Evolutionary conservation across 2,113 vertebrate genomes (phyloP).

Genomic region (Pluvialis apricaria): DNA sequence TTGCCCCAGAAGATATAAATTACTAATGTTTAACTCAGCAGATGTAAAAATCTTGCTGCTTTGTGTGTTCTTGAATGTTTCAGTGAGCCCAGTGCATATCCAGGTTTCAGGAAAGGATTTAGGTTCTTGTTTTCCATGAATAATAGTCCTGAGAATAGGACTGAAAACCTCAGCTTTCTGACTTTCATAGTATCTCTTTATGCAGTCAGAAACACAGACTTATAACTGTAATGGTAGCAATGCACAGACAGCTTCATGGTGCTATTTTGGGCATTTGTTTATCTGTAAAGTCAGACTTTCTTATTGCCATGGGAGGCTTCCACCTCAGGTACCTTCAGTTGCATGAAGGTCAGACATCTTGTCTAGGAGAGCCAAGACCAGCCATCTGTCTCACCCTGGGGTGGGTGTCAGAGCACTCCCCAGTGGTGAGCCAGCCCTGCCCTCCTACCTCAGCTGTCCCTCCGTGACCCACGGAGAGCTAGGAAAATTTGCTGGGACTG

Average conservation of each 20-base stretch:
- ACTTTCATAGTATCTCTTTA: neutral
- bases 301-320: neutral
- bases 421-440: neutral
- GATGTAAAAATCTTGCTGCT: neutral
- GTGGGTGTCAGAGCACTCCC: neutral
- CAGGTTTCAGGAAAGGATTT: neutral
- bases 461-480: neutral
- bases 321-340: neutral
- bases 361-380: neutral
- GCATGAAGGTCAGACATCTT: neutral
- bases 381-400: rapidly evolving
- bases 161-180: neutral
- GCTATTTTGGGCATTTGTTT: neutral
- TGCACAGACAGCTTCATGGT: neutral
- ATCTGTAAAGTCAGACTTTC: neutral
- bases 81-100: neutral
- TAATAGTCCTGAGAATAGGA: neutral
- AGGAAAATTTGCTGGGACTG: neutral
- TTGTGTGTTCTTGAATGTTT: neutral
- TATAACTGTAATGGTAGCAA: rapidly evolving
- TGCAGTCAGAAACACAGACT: neutral
- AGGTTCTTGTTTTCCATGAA: neutral
- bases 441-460: neutral
- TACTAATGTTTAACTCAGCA: neutral
- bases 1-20: neutral